Evolutionary conservation across 2,797 vertebrate genomes (phyloP).

Genomic region (Coreius guichenoti): DNA sequence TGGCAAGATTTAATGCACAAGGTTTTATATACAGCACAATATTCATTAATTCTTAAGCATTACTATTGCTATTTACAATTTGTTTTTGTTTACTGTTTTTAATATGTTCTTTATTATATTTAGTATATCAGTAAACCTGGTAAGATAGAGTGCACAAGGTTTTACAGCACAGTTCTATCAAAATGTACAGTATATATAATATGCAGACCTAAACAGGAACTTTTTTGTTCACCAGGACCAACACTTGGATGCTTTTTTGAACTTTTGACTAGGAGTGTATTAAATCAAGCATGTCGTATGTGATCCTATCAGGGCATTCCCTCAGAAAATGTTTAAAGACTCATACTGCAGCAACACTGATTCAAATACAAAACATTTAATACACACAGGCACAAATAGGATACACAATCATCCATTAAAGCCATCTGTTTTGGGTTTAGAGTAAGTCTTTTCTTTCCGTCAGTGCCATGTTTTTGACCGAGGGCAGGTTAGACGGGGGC

Average conservation of each 20-base stretch:
- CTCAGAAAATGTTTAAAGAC: conserved; percentile 27
- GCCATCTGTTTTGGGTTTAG: conserved; percentile 58
- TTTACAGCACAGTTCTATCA: neutral
- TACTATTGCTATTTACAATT: neutral
- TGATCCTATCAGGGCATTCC: conserved; percentile 10
- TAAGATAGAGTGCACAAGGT: neutral
- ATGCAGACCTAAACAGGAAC: neutral
- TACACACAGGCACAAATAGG: conserved; percentile 38
- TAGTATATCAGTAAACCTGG: neutral
- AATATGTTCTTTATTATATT: neutral
- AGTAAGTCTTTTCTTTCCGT: conserved; percentile 49
- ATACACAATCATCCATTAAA: conserved; percentile 42
- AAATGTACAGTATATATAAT: neutral
- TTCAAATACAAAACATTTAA: conserved; percentile 24
- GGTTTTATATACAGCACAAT: neutral
- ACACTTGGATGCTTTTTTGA: neutral
- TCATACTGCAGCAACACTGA: neutral
- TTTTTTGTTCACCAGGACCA: neutral
- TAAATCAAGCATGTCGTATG: neutral
- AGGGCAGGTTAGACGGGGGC: conserved; percentile 52
- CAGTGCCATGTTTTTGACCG: conserved; percentile 52
- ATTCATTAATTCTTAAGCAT: neutral
- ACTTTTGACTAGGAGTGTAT: neutral
- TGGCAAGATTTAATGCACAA: neutral
- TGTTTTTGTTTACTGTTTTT: neutral